Evolutionary conservation across 2,113 vertebrate species (phyloP).

Genomic region (Pyrgilauda ruficollis): DNA sequence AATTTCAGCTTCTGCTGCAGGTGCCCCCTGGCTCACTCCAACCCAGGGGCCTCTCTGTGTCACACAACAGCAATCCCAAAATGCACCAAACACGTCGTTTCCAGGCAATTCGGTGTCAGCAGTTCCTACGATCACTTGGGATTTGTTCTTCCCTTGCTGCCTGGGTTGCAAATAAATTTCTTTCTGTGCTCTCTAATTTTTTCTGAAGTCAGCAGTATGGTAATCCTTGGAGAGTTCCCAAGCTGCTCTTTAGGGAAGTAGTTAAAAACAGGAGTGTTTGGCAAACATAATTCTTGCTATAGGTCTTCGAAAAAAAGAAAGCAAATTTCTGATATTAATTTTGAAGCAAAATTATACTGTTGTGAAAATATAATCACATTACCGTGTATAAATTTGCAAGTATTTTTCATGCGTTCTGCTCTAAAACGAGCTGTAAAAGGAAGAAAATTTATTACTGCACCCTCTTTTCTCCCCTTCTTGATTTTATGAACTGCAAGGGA

Average conservation of each 20-base stretch:
- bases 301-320: background rate
- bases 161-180: conserved; percentile 19
- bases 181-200: background rate
- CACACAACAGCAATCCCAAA: background rate
- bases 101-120: background rate
- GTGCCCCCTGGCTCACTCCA: background rate
- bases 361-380: background rate
- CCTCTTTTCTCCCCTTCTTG: background rate
- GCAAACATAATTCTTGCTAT: background rate
- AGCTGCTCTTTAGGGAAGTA: background rate
- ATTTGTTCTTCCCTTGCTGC: background rate
- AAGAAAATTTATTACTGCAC: background rate
- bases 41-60: background rate
- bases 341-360: background rate
- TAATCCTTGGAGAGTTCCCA: conserved; percentile 19
- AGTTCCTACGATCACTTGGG: background rate
- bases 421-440: background rate
- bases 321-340: background rate
- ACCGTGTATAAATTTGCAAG: background rate
- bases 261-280: background rate
- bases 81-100: background rate
- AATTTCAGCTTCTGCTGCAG: background rate
- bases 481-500: background rate
- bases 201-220: conserved; percentile 14
- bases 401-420: background rate